phyloP scores from a whole-genome alignment of 2,113 vertebrate genomes.

The Rhinoptilus africanus region DNA sequence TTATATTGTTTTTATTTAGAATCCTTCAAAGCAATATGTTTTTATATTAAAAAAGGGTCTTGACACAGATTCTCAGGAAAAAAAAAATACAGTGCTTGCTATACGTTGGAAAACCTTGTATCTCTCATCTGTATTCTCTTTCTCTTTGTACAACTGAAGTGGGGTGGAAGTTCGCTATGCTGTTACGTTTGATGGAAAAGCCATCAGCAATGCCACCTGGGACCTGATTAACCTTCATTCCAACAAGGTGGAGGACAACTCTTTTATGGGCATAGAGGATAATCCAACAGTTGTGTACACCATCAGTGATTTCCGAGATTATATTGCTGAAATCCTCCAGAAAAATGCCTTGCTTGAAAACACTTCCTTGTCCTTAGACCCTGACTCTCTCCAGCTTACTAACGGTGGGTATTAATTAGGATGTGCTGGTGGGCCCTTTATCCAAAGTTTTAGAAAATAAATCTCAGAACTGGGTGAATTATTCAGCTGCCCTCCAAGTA shows the following conservation, averaged over 20 bases:
- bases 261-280: conserved; percentile 76
- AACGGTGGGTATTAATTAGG: conserved; percentile 72
- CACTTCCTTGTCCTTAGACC: conserved; percentile 75
- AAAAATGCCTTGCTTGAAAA: conserved; percentile 82
- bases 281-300: conserved; percentile 80
- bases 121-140: conserved; percentile 8
- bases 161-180: conserved; percentile 81
- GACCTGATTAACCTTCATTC: conserved; percentile 88
- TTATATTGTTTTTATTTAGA: background rate
- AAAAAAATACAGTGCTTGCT: background rate
- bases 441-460: background rate
- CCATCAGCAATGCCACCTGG: conserved; percentile 83
- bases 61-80: background rate
- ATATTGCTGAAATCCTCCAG: conserved; percentile 79
- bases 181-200: conserved; percentile 83
- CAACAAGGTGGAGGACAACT: conserved; percentile 87
- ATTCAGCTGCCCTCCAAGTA: background rate
- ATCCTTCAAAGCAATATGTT: background rate
- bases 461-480: background rate
- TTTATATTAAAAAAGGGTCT: background rate
- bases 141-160: conserved; percentile 45
- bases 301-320: conserved; percentile 77
- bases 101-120: background rate
- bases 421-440: background rate
- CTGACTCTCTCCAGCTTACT: conserved; percentile 75